These are phyloP conservation scores for Morinoia aosen DNA, from an alignment of 2,888 invertebrate genomes.

Conservation along the genomic window DNA sequence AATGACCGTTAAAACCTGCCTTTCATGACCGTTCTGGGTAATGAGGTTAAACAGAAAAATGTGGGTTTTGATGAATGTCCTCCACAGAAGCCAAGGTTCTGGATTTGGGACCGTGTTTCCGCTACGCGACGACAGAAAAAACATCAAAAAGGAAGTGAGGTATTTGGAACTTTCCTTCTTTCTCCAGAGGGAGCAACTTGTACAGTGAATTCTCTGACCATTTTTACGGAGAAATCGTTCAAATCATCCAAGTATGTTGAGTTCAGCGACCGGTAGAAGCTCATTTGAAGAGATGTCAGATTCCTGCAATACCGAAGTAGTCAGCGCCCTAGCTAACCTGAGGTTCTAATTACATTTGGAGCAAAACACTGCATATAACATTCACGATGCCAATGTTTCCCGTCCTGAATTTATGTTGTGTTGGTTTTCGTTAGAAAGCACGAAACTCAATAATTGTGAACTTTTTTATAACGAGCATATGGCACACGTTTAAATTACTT, in stretches of 20 bases:
- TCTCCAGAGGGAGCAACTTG: background rate
- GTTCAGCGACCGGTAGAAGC: too few species aligned
- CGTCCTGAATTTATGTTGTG: too few species aligned
- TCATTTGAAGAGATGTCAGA: too few species aligned
- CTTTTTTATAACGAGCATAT: too few species aligned
- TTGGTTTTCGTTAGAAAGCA: too few species aligned
- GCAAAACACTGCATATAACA: too few species aligned
- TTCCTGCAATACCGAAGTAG: too few species aligned
- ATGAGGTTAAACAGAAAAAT: conserved; percentile 50
- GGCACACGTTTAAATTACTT: too few species aligned
- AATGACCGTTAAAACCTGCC: conserved; percentile 49
- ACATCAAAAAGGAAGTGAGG: background rate
- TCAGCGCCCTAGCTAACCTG: too few species aligned
- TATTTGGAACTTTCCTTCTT: background rate
- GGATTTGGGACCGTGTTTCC: background rate
- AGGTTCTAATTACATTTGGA: too few species aligned
- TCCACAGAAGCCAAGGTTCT: conserved; percentile 4
- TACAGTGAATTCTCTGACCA: background rate
- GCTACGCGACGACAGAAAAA: background rate
- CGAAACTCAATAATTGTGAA: too few species aligned
- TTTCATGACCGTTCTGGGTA: conserved; percentile 38
- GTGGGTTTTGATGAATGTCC: conserved; percentile 50
- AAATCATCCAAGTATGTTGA: background rate
- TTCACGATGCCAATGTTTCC: too few species aligned
- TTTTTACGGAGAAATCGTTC: background rate